phyloP scores from a whole-genome alignment of 2,797 vertebrate species.

The Lutjanus argentimaculatus region DNA sequence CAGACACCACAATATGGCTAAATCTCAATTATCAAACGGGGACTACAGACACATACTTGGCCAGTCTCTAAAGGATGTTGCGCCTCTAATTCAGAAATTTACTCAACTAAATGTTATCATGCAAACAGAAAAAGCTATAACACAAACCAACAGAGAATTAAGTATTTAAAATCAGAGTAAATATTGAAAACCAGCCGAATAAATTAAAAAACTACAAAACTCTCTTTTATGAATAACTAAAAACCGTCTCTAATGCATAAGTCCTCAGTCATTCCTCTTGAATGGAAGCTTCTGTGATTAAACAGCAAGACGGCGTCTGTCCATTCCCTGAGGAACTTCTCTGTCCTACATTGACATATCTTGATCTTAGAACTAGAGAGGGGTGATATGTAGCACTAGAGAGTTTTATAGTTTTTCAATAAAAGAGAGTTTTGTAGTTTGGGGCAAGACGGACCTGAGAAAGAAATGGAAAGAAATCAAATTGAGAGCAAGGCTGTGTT shows the following conservation, averaged over 20 bases:
- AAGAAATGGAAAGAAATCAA: neutral
- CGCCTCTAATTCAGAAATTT: neutral
- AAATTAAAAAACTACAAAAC: neutral
- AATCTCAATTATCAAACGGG: neutral
- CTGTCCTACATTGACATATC: neutral
- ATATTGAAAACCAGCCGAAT: neutral
- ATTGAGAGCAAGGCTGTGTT: neutral
- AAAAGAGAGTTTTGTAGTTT: neutral
- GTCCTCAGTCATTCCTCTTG: neutral
- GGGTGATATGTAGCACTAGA: neutral
- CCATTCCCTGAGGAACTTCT: neutral
- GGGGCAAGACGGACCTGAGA: neutral
- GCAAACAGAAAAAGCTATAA: neutral
- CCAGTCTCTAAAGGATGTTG: neutral
- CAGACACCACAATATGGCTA: neutral
- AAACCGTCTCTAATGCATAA: neutral
- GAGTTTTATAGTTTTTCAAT: neutral
- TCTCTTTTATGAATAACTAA: neutral
- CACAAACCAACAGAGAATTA: neutral
- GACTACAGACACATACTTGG: neutral
- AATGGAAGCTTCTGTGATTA: neutral
- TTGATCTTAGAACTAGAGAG: neutral
- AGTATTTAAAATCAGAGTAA: neutral
- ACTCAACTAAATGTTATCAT: neutral
- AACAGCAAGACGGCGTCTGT: neutral